phyloP scores from a whole-genome alignment of 2,113 vertebrate genomes.

The Mobula hypostoma region DNA sequence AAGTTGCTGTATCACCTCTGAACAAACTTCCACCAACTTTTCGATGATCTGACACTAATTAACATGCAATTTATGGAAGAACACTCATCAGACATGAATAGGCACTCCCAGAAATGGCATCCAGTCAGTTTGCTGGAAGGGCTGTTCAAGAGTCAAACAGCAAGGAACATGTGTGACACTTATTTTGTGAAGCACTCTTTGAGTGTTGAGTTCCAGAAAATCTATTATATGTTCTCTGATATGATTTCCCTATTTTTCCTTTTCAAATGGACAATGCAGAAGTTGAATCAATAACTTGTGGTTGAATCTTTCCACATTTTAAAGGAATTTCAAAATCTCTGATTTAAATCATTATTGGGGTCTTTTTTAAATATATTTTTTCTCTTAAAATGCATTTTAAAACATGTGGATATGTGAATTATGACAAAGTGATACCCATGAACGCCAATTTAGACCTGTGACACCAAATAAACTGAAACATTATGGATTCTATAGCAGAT shows the following conservation, averaged over 20 bases:
- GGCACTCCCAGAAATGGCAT: neutral
- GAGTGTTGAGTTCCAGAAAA: neutral
- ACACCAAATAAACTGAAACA: neutral
- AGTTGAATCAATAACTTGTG: neutral
- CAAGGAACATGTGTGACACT: neutral
- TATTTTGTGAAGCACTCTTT: neutral
- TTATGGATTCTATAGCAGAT: neutral
- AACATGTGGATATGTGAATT: neutral
- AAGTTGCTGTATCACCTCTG: neutral
- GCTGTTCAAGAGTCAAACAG: no score
- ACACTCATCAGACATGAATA: neutral
- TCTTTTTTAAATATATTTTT: neutral
- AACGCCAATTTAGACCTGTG: neutral
- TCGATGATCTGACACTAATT: neutral
- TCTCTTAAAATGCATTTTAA: neutral
- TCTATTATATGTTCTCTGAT: neutral
- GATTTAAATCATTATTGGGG: neutral
- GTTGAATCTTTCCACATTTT: neutral
- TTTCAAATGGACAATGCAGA: neutral
- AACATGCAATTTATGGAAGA: neutral
- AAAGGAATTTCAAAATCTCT: neutral
- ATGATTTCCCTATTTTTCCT: neutral
- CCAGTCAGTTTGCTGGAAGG: neutral
- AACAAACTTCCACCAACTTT: neutral
- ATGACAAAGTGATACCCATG: neutral